A percentile compares a stretch with the other conserved stretches of the same genome.
Conservation (phyloP, 2,888 invertebrate genomes). For the Lithophane ornitopus region DNA sequence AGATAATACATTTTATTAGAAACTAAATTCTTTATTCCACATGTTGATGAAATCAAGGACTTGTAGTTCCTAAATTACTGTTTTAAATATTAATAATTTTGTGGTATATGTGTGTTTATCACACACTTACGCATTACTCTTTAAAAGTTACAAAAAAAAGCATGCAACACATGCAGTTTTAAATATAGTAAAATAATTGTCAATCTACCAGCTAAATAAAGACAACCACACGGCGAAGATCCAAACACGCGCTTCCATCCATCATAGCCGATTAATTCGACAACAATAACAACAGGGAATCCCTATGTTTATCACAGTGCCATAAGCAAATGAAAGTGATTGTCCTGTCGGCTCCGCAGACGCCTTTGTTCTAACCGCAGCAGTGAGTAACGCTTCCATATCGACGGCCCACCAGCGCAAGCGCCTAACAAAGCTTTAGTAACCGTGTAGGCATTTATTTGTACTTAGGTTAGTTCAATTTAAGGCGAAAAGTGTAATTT, state of each 20-base stretch:
- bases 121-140: not conserved
- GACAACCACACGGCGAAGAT: not conserved
- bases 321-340: constrained; percentile 59
- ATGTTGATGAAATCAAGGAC: not conserved
- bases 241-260: constrained; percentile 1
- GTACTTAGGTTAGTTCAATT: constrained; percentile 19
- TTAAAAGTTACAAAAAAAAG: not conserved
- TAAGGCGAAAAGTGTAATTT: not conserved
- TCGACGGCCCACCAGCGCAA: constrained; percentile 52
- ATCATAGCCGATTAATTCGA: constrained; percentile 18
- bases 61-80: not conserved
- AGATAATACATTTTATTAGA: not conserved
- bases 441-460: constrained; percentile 48
- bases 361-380: constrained; percentile 61
- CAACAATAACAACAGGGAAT: constrained; percentile 39
- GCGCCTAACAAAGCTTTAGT: constrained; percentile 43
- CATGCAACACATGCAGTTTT: not conserved
- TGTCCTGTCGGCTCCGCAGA: constrained; percentile 58
- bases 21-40: not conserved
- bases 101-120: not conserved
- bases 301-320: constrained; percentile 15
- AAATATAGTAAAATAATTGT: not conserved
- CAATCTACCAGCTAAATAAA: not conserved
- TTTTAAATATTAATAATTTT: not conserved
- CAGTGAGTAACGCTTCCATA: constrained; percentile 64